These are phyloP conservation scores for Apodemus sylvaticus DNA, from an alignment of 2,113 vertebrate genomes.

Conservation along the genomic window DNA sequence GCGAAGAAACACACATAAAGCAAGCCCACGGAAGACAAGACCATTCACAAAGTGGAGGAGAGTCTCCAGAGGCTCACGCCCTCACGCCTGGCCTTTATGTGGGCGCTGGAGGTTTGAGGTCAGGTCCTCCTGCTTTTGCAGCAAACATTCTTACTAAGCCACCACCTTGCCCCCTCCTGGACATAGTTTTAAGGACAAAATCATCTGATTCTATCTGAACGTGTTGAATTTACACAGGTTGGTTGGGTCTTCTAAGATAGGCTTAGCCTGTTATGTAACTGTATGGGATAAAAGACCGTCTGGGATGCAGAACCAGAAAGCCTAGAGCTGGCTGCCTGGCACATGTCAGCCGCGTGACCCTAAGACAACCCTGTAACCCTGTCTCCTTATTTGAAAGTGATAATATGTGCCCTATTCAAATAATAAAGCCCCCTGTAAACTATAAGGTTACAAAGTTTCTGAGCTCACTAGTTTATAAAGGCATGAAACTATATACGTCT, in stretches of 20 bases:
- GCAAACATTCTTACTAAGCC: neutral
- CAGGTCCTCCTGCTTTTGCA: neutral
- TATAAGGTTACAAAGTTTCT: conserved; percentile 66
- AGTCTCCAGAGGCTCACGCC: too few relatives aligned
- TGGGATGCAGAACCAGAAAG: conserved; percentile 48
- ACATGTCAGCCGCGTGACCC: conserved; percentile 52
- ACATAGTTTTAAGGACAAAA: conserved; percentile 34
- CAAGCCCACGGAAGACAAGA: neutral
- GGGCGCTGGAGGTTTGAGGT: neutral
- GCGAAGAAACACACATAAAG: neutral
- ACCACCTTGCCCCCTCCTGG: neutral
- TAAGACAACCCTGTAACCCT: conserved; percentile 60
- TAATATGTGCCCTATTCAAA: conserved; percentile 39
- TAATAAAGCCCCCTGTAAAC: conserved; percentile 52
- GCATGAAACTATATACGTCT: conserved; percentile 39
- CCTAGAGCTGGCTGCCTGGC: neutral
- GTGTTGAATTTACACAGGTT: neutral
- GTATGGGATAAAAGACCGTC: neutral
- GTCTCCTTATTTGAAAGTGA: conserved; percentile 57
- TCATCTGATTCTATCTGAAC: conserved; percentile 37
- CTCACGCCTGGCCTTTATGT: neutral
- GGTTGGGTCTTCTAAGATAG: conserved; percentile 21
- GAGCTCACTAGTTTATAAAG: conserved; percentile 33
- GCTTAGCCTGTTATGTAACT: conserved; percentile 33
- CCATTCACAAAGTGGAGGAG: neutral